A percentile compares a stretch with the other conserved stretches of the same genome.
Evolutionary conservation across 2,888 invertebrate species (phyloP).

Genomic region (Oegoconia quadripuncta): DNA sequence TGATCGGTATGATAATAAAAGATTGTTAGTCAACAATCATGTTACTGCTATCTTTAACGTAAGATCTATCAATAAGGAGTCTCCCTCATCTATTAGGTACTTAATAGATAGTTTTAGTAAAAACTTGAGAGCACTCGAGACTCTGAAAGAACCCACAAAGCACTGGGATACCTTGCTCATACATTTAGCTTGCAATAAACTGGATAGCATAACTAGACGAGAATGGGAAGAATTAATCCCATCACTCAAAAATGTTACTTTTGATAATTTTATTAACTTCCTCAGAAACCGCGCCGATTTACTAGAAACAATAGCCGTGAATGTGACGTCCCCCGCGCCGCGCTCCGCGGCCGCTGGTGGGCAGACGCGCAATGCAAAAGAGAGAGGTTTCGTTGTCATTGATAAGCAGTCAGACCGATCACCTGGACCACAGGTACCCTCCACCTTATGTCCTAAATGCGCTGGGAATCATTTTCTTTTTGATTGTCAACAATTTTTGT

Average conservation of each 20-base stretch:
- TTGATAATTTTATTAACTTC: neutral
- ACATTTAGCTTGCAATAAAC: slow-evolving; percentile 4
- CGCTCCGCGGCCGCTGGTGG: no score
- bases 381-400: neutral
- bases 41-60: slow-evolving; percentile 22
- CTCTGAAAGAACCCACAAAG: slow-evolving; percentile 21
- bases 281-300: slow-evolving; percentile 1
- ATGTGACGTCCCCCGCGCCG: neutral
- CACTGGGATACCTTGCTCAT: slow-evolving; percentile 22
- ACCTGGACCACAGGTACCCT: neutral
- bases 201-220: slow-evolving; percentile 6
- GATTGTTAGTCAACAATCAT: slow-evolving; percentile 23
- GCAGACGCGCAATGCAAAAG: neutral
- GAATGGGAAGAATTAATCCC: slow-evolving; percentile 11
- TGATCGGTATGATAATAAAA: slow-evolving; percentile 24
- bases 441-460: neutral
- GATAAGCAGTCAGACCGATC: neutral
- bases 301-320: slow-evolving; percentile 5
- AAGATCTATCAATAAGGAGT: slow-evolving; percentile 19
- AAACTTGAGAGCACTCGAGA: slow-evolving; percentile 21
- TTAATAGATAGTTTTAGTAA: slow-evolving; percentile 25
- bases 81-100: slow-evolving; percentile 17
- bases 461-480: neutral
- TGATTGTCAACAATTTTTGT: slow-evolving; percentile 2
- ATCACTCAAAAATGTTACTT: slow-evolving; percentile 1